Conservation (phyloP, 2,797 vertebrate species). For the Enteromius viviparus region DNA sequence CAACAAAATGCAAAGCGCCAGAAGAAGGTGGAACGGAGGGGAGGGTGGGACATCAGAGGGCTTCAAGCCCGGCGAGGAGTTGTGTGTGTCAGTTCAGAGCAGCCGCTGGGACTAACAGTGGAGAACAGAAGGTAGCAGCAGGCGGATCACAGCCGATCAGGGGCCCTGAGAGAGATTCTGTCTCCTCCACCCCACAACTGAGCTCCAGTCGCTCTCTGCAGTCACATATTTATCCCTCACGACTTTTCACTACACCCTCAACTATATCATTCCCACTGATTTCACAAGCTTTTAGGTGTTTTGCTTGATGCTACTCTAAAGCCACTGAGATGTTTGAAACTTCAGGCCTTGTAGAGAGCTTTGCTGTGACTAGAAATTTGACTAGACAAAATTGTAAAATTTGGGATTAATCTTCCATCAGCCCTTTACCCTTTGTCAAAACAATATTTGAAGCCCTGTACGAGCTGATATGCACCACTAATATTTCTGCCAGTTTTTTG, state of each 20-base stretch:
- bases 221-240: slow-evolving; percentile 6
- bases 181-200: slow-evolving; percentile 65
- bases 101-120: slow-evolving; percentile 69
- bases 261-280: background rate
- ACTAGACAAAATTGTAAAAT: background rate
- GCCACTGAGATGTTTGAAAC: slow-evolving; percentile 5
- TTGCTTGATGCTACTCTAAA: background rate
- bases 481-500: background rate
- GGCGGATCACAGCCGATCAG: slow-evolving; percentile 75
- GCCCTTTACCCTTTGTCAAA: background rate
- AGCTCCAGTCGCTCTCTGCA: slow-evolving; percentile 24
- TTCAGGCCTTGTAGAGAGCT: background rate
- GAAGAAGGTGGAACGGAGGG: slow-evolving; percentile 71
- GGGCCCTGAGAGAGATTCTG: slow-evolving; percentile 70
- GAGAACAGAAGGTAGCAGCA: slow-evolving; percentile 79
- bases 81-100: slow-evolving; percentile 66
- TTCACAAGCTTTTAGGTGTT: slow-evolving; percentile 23
- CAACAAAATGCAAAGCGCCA: slow-evolving; percentile 72
- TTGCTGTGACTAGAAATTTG: background rate
- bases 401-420: background rate
- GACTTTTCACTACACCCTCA: slow-evolving; percentile 23
- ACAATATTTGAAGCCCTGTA: background rate
- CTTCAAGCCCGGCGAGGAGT: slow-evolving; percentile 72
- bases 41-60: slow-evolving; percentile 75
- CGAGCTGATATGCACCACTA: background rate